phyloP scores from a whole-genome alignment of 2,888 invertebrate species.

The Aleiodes alternator region DNA sequence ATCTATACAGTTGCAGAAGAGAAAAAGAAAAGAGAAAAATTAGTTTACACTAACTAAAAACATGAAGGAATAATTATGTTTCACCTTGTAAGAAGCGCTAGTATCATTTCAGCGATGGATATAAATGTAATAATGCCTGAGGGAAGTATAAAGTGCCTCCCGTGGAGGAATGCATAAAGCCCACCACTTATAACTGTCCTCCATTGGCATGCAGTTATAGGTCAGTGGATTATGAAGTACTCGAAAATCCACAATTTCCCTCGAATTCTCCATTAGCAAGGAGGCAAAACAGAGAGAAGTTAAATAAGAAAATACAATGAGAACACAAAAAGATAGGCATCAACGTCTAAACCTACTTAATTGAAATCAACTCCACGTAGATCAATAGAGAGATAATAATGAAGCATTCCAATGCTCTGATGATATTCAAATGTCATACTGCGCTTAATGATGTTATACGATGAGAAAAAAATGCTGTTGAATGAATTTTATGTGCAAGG shows the following conservation, averaged over 20 bases:
- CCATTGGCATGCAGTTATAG: constrained; percentile 51
- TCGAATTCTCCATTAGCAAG: neutral
- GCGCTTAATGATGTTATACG: neutral
- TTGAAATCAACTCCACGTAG: constrained; percentile 10
- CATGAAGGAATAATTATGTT: constrained; percentile 4
- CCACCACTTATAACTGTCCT: constrained; percentile 56
- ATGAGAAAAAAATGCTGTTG: too few relatives aligned
- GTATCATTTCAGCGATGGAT: neutral
- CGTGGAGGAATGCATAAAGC: constrained; percentile 53
- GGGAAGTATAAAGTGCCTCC: constrained; percentile 34
- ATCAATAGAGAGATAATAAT: neutral
- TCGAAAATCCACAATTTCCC: constrained; percentile 2
- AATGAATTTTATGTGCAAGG: too few relatives aligned
- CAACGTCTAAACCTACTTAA: constrained; percentile 7
- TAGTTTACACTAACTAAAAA: neutral
- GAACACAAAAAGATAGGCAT: constrained; percentile 9
- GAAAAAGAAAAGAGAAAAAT: neutral
- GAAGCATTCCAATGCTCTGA: neutral
- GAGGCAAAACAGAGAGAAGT: neutral
- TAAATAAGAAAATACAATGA: neutral
- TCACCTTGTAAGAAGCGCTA: constrained; percentile 11
- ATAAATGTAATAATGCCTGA: constrained; percentile 19
- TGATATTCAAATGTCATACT: constrained; percentile 24
- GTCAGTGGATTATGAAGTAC: constrained; percentile 47
- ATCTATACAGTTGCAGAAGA: neutral